Conservation (phyloP, 2,888 invertebrate species). For the Lottia scabra region DNA sequence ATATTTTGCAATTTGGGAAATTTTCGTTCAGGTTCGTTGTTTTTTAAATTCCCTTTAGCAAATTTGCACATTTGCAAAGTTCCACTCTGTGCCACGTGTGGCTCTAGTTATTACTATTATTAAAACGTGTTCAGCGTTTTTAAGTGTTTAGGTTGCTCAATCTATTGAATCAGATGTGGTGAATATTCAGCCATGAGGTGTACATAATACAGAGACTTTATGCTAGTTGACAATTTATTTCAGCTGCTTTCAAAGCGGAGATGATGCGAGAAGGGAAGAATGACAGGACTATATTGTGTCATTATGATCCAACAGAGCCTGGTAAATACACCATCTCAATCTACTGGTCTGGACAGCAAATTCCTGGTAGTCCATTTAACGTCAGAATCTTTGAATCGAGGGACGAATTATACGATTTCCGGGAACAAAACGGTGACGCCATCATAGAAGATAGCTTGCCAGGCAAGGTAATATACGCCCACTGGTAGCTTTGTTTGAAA, state of each 20-base stretch:
- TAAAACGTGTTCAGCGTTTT: too few relatives aligned
- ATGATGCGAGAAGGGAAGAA: slow-evolving; percentile 98
- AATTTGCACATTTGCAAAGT: too few relatives aligned
- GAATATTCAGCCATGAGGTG: too few relatives aligned
- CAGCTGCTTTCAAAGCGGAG: slow-evolving; percentile 97
- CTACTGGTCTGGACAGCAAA: slow-evolving; percentile 98
- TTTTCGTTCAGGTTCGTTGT: too few relatives aligned
- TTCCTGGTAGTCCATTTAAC: slow-evolving; percentile 97
- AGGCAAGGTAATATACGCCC: too few relatives aligned
- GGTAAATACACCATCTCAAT: slow-evolving; percentile 98
- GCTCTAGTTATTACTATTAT: too few relatives aligned
- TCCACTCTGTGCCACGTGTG: too few relatives aligned
- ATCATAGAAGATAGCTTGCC: slow-evolving; percentile 27
- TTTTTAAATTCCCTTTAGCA: too few relatives aligned
- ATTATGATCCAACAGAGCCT: slow-evolving; percentile 97
- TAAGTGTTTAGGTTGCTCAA: too few relatives aligned
- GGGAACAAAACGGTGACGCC: slow-evolving; percentile 31
- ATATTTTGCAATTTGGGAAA: too few relatives aligned
- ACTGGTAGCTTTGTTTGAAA: too few relatives aligned
- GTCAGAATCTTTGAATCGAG: slow-evolving; percentile 99
- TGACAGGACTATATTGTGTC: slow-evolving; percentile 96
- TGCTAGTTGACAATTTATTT: slow-evolving; percentile 6
- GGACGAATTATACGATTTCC: slow-evolving; percentile 79
- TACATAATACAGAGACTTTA: background rate
- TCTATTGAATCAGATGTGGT: too few relatives aligned